Conservation (phyloP, 64 coral and sea anemone genomes). For the Hydrozoanthus tunicans region DNA sequence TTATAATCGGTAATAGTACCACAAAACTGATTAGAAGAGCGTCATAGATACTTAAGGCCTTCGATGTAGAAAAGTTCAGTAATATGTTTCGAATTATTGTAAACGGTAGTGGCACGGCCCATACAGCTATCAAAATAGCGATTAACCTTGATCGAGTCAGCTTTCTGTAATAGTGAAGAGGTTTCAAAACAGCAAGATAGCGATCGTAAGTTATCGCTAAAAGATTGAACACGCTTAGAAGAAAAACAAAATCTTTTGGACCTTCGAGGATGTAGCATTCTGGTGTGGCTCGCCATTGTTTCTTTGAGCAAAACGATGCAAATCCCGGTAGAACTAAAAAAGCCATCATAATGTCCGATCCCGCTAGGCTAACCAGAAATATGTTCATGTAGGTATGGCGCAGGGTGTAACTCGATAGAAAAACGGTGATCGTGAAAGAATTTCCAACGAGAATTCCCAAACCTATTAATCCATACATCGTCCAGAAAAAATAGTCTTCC, state of each 20-base stretch:
- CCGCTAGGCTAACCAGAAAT: neutral
- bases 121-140: neutral
- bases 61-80: neutral
- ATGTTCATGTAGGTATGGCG: slow-evolving; percentile 51
- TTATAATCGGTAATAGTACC: slow-evolving; percentile 19
- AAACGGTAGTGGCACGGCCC: slow-evolving; percentile 26
- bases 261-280: slow-evolving; percentile 29
- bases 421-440: slow-evolving; percentile 27
- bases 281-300: neutral
- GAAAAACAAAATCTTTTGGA: slow-evolving; percentile 52
- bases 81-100: slow-evolving; percentile 30
- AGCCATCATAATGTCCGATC: slow-evolving; percentile 47
- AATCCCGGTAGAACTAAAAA: slow-evolving; percentile 17
- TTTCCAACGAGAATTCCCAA: slow-evolving; percentile 37
- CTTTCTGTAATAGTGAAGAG: slow-evolving; percentile 32
- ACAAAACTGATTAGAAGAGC: slow-evolving; percentile 16
- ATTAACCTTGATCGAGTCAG: slow-evolving; percentile 20
- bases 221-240: slow-evolving; percentile 43
- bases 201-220: slow-evolving; percentile 37
- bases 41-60: slow-evolving; percentile 8
- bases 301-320: slow-evolving; percentile 46
- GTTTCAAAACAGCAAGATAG: slow-evolving; percentile 24
- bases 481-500: slow-evolving; percentile 50
- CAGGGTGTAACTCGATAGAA: slow-evolving; percentile 40
- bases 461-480: slow-evolving; percentile 22